Evolutionary conservation across 2,888 invertebrate genomes (phyloP), one percentile per base, ranked within the genome.

Genomic region (Liodrosophila aerea): DNA sequence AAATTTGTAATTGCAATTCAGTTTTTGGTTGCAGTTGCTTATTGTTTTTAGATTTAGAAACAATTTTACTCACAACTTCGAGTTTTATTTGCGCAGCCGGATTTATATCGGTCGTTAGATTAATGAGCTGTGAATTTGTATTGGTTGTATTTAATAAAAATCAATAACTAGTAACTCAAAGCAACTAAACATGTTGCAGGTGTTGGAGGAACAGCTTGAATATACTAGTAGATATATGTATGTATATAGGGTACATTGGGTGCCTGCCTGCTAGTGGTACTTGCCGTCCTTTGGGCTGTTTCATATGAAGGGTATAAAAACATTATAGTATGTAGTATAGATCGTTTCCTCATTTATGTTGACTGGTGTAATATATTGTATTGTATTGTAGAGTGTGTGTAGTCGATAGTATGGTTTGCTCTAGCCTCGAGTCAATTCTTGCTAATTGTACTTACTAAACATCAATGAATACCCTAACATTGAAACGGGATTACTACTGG

Each of bases 51-150:
- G 22, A 22, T 22, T 22, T 22, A 22, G 22, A 22, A 22, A 22
- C 22, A 22, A 22, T 22, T 22, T 22, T 80, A 80, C 78, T 80
- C 78, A 80, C 78, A 82, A 80, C 66, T 78, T 76, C 51, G 66
- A 64, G 59, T 34, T 76, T 78, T 82, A 64, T 64, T 78, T 82
- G 73, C 68, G 80, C 82, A 68, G 78, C 82, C 78, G 78, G 78
- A 80, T 80, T 80, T 76, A 80, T 80, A 80, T 80, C 82, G 78
- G 78, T 80, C 82, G 78, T 82, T 73, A 80, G 82, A 82, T 80
- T 80, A 76, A 80, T 78, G 82, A 58, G 82, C 78, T 80, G 78
- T 82, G 78, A 80, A 80, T 80, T 82, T 68, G 78, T 80, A 80
- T 78, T 77, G 76, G 64, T 75, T 75, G 45, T 66, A 59, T 78